Conservation (phyloP, 2,888 invertebrate species). For the Hypena proboscidalis region DNA sequence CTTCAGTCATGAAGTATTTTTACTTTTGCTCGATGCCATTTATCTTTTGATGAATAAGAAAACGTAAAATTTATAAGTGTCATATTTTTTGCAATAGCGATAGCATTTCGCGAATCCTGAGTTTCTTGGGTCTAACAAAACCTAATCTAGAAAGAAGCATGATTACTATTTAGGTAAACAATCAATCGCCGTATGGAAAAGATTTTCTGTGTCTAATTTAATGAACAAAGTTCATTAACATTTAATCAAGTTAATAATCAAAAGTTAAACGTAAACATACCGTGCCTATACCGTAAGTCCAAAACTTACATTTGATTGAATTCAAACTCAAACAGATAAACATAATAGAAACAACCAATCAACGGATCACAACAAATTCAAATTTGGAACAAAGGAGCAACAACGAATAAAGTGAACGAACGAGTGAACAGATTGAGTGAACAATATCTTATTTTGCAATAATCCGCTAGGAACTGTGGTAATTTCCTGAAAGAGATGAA, state of each 20-base stretch:
- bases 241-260: conserved; percentile 1
- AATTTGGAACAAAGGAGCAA: conserved; percentile 71
- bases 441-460: conserved; percentile 84
- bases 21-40: too few species aligned
- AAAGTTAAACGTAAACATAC: conserved; percentile 6
- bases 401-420: conserved; percentile 68
- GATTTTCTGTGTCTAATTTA: too few species aligned
- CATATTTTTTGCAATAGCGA: too few species aligned
- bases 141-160: too few species aligned
- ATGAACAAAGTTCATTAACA: too few species aligned
- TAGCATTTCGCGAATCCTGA: too few species aligned
- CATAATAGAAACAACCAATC: conserved; percentile 42
- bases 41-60: too few species aligned
- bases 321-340: conserved; percentile 43
- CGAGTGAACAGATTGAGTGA: conserved; percentile 77
- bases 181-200: too few species aligned
- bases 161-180: too few species aligned
- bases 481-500: conserved; percentile 83
- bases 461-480: conserved; percentile 80
- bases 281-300: conserved; percentile 9
- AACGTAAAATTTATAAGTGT: too few species aligned
- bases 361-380: conserved; percentile 54
- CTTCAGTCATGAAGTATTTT: too few species aligned
- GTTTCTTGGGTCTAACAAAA: too few species aligned
- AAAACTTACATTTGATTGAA: conserved; percentile 38